Conservation (phyloP, 1,140 invertebrate genomes). For the Caenorhabditis brenneri region DNA sequence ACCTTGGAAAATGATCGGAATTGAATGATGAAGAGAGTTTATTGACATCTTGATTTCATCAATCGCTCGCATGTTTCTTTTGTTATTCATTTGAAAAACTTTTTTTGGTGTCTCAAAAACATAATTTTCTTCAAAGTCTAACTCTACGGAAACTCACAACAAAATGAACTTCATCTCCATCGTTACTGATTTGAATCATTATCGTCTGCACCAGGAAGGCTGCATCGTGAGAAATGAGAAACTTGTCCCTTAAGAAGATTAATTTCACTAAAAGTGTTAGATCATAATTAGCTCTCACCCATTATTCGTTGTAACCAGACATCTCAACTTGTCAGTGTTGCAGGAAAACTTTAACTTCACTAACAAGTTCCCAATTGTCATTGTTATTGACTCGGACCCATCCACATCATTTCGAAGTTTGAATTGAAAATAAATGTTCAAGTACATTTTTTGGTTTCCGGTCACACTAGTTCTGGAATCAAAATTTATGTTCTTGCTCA, state of each 20-base stretch:
- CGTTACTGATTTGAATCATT: neutral
- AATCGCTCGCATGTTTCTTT: neutral
- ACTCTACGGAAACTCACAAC: neutral
- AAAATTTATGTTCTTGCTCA: neutral
- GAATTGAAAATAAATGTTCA: slow-evolving; percentile 14
- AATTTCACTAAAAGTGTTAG: neutral
- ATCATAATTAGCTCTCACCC: too few relatives aligned
- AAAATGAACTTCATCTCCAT: neutral
- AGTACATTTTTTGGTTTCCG: neutral
- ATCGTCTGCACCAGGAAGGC: neutral
- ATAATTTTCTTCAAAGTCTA: neutral
- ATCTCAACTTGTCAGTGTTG: neutral
- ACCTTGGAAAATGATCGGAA: slow-evolving; percentile 8
- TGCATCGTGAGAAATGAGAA: neutral
- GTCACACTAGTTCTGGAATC: neutral
- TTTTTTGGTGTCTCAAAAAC: neutral
- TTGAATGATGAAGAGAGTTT: neutral
- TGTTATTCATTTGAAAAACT: neutral
- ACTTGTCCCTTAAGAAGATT: neutral
- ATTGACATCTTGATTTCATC: slow-evolving; percentile 11
- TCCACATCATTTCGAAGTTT: neutral
- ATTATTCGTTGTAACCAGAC: neutral
- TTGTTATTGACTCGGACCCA: neutral
- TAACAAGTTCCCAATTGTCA: neutral
- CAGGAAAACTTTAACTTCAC: neutral